Percentiles rank a stretch among this genome's conserved stretches.
Conservation (phyloP, 2,888 invertebrate species). For the Noctua janthina region DNA sequence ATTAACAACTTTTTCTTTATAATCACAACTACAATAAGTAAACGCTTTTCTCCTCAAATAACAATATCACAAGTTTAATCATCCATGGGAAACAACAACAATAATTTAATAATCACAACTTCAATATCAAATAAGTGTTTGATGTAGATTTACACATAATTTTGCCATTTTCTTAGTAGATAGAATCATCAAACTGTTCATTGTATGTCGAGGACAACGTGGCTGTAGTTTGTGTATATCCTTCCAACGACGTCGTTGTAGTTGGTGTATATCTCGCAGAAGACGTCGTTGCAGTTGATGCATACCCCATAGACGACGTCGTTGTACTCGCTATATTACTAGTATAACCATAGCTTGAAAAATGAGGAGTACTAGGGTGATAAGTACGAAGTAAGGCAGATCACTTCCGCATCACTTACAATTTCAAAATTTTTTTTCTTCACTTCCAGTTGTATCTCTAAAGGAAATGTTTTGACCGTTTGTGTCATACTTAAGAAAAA, state of each 20-base stretch:
- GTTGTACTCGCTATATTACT: conserved; percentile 43
- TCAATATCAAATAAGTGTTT: conserved; percentile 42
- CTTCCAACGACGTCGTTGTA: no score
- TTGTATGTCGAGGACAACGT: conserved; percentile 38
- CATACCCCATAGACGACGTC: conserved; percentile 35
- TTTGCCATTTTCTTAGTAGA: conserved; percentile 48
- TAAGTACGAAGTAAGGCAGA: conserved; percentile 34
- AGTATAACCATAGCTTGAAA: conserved; percentile 42
- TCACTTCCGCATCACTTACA: no score
- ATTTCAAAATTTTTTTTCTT: no score
- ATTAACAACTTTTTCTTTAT: conserved; percentile 37
- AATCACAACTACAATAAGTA: conserved; percentile 34
- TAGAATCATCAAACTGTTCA: conserved; percentile 46
- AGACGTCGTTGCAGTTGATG: conserved; percentile 34
- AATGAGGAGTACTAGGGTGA: conserved; percentile 48
- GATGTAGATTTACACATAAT: conserved; percentile 47
- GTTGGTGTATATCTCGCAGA: no score
- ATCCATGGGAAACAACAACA: conserved; percentile 42
- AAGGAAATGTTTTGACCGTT: conserved; percentile 31
- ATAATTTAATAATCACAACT: conserved; percentile 39
- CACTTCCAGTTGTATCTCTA: no score
- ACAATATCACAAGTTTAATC: conserved; percentile 43
- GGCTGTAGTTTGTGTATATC: conserved; percentile 21
- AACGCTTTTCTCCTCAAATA: conserved; percentile 44
- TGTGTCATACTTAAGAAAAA: conserved; percentile 46